These are phyloP conservation scores for Rhopilema esculentum DNA, from an alignment of 30 jellyfish, hydroid and myxozoan species.

Conservation along the genomic window DNA sequence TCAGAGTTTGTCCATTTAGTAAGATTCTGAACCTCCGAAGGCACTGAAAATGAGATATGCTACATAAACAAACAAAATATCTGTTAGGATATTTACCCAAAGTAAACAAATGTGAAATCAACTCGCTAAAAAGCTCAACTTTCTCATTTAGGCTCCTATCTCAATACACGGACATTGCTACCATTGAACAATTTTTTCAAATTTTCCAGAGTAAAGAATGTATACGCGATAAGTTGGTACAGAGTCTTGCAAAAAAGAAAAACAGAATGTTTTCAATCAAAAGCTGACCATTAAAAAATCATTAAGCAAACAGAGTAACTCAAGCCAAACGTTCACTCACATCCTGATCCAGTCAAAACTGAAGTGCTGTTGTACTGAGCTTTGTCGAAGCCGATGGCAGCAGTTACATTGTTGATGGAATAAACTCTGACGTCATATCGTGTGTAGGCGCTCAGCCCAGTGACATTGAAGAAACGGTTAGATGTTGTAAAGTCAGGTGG, in stretches of 20 bases:
- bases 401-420: conserved; percentile 73
- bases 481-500: conserved; percentile 3
- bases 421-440: conserved; percentile 42
- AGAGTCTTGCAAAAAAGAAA: too few relatives aligned
- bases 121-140: too few relatives aligned
- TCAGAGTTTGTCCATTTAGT: conserved; percentile 32
- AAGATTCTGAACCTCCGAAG: conserved; percentile 55
- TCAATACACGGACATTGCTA: too few relatives aligned
- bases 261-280: too few relatives aligned
- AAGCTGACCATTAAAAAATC: too few relatives aligned
- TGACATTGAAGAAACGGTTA: conserved; percentile 5
- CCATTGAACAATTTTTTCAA: too few relatives aligned
- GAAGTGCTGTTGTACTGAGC: neutral
- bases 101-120: too few relatives aligned
- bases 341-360: conserved; percentile 76
- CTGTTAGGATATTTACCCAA: neutral
- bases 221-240: too few relatives aligned
- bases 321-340: conserved; percentile 38
- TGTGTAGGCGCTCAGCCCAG: conserved; percentile 56
- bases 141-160: too few relatives aligned
- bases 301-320: too few relatives aligned
- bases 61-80: neutral
- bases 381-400: conserved; percentile 46
- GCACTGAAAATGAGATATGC: conserved; percentile 40
- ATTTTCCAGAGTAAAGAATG: too few relatives aligned